Evolutionary conservation across 2,797 vertebrate genomes (phyloP), one percentile per base, ranked within the genome.

Genomic region (Borostomias antarcticus): DNA sequence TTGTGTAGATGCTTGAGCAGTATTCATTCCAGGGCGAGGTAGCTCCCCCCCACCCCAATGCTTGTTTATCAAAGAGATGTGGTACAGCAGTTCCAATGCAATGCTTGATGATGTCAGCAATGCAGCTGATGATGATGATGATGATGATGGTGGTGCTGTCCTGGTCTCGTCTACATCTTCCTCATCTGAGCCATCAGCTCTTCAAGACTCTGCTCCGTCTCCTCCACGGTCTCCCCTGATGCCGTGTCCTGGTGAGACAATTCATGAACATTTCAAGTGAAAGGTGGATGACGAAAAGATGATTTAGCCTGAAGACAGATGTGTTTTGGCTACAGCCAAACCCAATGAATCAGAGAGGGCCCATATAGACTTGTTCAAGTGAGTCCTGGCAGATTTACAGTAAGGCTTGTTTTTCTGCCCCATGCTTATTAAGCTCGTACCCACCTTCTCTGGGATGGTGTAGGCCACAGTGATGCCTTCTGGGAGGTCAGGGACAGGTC

Each of bases 161-260:
- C 51, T 10, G 43, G 60, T 45, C 26, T n/a, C n/a, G n/a, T n/a
- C 78, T 95, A 97, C 79, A 99, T 79, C 65, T 92, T 95, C 83
- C 88, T 95, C 96, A 99, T 98, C 77, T 93, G 95, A 77, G 96
- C 94, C 96, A 98, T 98, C 73, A 99, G 89, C 51, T 98, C 96
- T 73, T 98, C 96, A 62, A 99, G 85, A 85, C 95, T 99, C 88
- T 95, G 93, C 25, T 95, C 93, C 0, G 95, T 93, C 29, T 98
- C 96, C 40, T 87, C 88, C 60, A 96, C 92, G 0, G 85, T 86
- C 17, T 91, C 92, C 1, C 86, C 95, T 19, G 71, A 64, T 50
- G 68, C 13, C 30, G 80, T 68, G 3, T 87, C 85, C 82, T 93
- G 85, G 77, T 89, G 62, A 82, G 25, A 32, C 35, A 65, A 28